Conservation (phyloP, 2,113 vertebrate genomes). For the Pomatostomus ruficeps region DNA sequence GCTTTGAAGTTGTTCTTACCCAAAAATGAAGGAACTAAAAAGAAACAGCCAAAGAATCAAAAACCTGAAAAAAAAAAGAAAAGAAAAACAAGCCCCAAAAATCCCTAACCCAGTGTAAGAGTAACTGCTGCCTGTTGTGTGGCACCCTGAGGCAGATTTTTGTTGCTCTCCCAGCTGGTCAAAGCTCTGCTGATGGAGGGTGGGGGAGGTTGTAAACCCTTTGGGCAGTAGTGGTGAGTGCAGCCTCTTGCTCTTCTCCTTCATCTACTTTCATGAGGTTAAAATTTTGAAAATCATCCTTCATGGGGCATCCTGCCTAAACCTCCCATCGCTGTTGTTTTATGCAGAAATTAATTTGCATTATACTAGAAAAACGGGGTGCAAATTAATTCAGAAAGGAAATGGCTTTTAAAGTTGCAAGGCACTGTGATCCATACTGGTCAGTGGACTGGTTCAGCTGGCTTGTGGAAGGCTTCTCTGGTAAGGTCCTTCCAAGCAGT, state of each 20-base stretch:
- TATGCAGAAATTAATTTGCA: not conserved
- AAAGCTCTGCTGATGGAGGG: not conserved
- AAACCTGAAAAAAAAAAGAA: not conserved
- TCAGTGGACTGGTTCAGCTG: not conserved
- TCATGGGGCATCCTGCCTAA: not conserved
- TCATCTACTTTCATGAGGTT: not conserved
- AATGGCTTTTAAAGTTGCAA: not conserved
- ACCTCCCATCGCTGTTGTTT: not conserved
- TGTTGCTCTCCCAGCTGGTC: not conserved
- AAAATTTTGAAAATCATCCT: not conserved
- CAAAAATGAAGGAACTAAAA: not conserved
- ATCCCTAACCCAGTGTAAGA: not conserved
- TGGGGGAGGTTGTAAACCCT: not conserved
- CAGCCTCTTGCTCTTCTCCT: not conserved
- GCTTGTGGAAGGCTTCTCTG: not conserved
- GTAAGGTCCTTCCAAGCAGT: not conserved
- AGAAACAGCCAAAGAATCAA: not conserved
- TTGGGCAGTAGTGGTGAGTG: too few species aligned
- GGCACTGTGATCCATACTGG: fast-evolving
- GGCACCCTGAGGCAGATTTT: not conserved
- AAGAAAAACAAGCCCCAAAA: not conserved
- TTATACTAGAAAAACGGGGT: not conserved
- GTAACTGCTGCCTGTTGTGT: not conserved
- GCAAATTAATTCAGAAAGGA: not conserved
- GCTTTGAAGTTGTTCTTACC: not conserved